A percentile compares a stretch with the other conserved stretches of the same genome.
Evolutionary conservation across 2,888 invertebrate species (phyloP).

Genomic region (Schizaphis graminum): DNA sequence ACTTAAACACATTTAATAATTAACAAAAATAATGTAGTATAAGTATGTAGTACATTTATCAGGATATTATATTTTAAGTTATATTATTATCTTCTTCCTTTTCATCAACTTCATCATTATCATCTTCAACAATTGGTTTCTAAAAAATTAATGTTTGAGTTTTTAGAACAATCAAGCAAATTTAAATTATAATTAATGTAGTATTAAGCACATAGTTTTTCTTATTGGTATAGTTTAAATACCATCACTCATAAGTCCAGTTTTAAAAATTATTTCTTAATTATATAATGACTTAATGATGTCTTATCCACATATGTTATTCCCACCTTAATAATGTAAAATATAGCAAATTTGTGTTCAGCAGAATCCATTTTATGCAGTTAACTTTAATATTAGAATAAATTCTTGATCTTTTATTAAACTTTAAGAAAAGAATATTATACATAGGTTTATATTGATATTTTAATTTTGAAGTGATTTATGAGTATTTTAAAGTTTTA

Average conservation of each 20-base stretch:
- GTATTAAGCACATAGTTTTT: not conserved
- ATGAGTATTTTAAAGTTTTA: too few species aligned
- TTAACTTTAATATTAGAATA: too few species aligned
- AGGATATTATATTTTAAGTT: not conserved
- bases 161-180: not conserved
- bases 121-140: conserved; percentile 55
- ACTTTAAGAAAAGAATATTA: too few species aligned
- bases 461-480: too few species aligned
- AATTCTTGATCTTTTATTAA: too few species aligned
- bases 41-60: not conserved
- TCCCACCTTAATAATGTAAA: too few species aligned
- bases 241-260: not conserved
- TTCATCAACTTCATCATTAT: not conserved
- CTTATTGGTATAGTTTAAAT: not conserved
- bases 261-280: not conserved
- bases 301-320: too few species aligned
- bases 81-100: conserved; percentile 1
- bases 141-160: not conserved
- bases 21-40: not conserved
- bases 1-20: not conserved
- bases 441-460: too few species aligned
- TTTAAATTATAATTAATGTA: not conserved
- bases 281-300: not conserved
- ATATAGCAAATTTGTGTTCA: too few species aligned
- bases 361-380: too few species aligned